These are phyloP conservation scores for Calliphora vicina DNA, from an alignment of 1,140 invertebrate genomes.

Conservation along the genomic window DNA sequence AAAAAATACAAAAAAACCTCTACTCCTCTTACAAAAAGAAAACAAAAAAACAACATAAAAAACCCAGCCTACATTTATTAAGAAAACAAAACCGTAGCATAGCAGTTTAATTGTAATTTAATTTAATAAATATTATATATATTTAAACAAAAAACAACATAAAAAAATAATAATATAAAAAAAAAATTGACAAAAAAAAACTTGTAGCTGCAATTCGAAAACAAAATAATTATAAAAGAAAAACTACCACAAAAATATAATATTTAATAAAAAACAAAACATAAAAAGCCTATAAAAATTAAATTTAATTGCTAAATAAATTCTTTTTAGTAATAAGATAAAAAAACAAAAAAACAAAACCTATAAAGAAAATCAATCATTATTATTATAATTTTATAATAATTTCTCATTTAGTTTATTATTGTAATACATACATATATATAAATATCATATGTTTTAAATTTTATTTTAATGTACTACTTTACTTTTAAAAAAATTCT, in stretches of 20 bases:
- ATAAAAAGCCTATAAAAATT: constrained; percentile 26
- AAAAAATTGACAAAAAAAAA: constrained; percentile 21
- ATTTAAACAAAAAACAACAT: background rate
- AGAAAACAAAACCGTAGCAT: constrained; percentile 23
- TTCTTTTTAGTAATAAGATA: constrained; percentile 16
- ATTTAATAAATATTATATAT: constrained; percentile 28
- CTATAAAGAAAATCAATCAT: constrained; percentile 21
- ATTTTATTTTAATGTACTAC: background rate
- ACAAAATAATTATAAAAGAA: background rate
- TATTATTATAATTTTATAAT: background rate
- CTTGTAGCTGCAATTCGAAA: constrained; percentile 35
- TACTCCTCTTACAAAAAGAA: constrained; percentile 19
- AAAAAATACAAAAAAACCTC: background rate
- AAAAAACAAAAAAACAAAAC: background rate
- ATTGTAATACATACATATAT: background rate
- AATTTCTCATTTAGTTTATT: background rate
- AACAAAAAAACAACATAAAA: constrained; percentile 1
- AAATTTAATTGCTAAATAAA: constrained; percentile 29
- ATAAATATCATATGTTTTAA: background rate
- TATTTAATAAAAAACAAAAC: constrained; percentile 8
- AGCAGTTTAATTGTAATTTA: constrained; percentile 35
- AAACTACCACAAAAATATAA: background rate
- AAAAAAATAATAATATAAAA: constrained; percentile 22
- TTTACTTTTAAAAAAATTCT: too few species aligned
- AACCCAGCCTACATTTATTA: constrained; percentile 31